phyloP scores from a whole-genome alignment of 2,888 invertebrate genomes.

The Onchidella celtica region DNA sequence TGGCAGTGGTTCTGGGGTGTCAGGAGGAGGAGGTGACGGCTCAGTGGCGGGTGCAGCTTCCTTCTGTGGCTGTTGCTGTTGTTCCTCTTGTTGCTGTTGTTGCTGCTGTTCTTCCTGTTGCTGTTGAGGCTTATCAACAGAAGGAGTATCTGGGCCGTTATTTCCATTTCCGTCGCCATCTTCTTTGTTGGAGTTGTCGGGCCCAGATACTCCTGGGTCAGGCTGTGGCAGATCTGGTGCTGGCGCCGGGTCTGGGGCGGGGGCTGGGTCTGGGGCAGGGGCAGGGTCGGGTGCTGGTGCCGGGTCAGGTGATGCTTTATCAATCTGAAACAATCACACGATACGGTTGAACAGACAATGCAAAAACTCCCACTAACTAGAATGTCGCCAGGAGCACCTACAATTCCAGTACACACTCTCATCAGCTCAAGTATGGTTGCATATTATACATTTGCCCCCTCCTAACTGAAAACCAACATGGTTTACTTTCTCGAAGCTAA shows the following conservation, averaged over 20 bases:
- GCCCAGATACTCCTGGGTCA: background rate
- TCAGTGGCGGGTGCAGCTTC: constrained; percentile 10
- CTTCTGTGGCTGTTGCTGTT: constrained; percentile 32
- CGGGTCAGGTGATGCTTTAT: background rate
- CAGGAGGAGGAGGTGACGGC: constrained; percentile 18
- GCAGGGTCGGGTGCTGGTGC: constrained; percentile 11
- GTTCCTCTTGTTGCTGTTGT: constrained; percentile 33
- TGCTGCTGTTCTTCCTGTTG: constrained; percentile 39
- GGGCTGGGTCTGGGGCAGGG: constrained; percentile 14
- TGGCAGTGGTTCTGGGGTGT: constrained; percentile 38
- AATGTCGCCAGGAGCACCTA: no score
- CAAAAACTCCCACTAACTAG: background rate
- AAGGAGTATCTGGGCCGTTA: constrained; percentile 27
- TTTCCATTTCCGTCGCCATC: constrained; percentile 41
- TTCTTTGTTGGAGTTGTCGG: constrained; percentile 28
- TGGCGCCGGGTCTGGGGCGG: constrained; percentile 3
- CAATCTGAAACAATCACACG: background rate
- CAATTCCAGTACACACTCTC: no score
- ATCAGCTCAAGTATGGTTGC: no score
- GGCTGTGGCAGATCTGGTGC: constrained; percentile 28
- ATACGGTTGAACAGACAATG: background rate
- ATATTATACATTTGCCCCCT: no score
- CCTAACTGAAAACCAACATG: no score
- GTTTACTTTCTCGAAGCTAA: no score
- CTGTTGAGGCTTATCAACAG: constrained; percentile 8